These are phyloP conservation scores for Drosophila mayaguana DNA, from an alignment of 2,888 invertebrate species.

Conservation along the genomic window DNA sequence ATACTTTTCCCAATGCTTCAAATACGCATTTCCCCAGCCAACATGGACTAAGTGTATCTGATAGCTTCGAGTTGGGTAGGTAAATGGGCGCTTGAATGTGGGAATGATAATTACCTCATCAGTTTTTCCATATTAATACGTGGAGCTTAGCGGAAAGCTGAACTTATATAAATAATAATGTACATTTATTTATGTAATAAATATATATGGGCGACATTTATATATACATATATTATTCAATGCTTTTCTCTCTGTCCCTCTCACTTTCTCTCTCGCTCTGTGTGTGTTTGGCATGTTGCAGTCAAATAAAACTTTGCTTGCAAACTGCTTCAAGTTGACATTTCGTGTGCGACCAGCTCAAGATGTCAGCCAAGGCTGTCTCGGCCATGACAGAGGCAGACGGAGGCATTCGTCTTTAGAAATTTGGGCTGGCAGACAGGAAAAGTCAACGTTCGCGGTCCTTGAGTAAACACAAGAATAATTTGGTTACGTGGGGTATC, in stretches of 20 bases:
- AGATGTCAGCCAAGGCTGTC: neutral
- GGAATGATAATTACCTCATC: neutral
- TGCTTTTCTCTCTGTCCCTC: neutral
- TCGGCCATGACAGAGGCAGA: neutral
- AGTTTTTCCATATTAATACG: too few species aligned
- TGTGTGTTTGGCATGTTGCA: neutral
- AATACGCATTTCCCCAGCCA: neutral
- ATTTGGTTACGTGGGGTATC: slow-evolving; percentile 21
- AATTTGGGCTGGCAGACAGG: slow-evolving; percentile 27
- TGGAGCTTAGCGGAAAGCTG: too few species aligned
- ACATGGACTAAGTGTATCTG: neutral
- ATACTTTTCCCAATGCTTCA: neutral
- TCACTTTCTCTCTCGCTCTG: too few species aligned
- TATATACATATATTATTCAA: neutral
- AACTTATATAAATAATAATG: too few species aligned
- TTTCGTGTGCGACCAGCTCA: slow-evolving; percentile 32
- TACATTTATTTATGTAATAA: too few species aligned
- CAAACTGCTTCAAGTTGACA: slow-evolving; percentile 30
- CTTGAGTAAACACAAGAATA: slow-evolving; percentile 20
- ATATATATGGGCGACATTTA: neutral
- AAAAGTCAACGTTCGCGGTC: slow-evolving; percentile 41
- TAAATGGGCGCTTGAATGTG: neutral
- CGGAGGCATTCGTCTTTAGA: slow-evolving; percentile 8
- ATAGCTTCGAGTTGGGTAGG: neutral
- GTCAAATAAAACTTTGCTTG: slow-evolving; percentile 34